phyloP scores from a whole-genome alignment of 1,140 invertebrate genomes.

The Drosophila jambulina region DNA sequence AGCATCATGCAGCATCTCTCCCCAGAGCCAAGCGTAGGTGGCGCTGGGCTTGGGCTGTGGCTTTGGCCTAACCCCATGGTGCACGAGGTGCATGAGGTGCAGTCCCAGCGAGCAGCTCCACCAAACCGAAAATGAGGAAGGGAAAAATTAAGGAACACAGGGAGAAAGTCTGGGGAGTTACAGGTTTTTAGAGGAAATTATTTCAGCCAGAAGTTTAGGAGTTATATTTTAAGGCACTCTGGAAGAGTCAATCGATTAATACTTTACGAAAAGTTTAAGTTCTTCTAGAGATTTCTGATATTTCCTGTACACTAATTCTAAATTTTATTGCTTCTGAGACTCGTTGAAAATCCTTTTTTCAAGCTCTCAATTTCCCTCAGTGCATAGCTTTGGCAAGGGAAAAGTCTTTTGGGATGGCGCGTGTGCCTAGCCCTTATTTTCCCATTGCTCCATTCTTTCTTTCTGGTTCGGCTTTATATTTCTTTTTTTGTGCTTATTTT shows the following conservation, averaged over 20 bases:
- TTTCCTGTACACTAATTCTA: not conserved
- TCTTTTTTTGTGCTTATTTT: conserved; percentile 23
- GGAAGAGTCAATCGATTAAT: no score
- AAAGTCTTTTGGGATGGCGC: conserved; percentile 54
- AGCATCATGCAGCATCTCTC: conserved; percentile 17
- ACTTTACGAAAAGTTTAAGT: not conserved
- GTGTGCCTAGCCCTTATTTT: conserved; percentile 85
- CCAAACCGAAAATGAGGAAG: conserved; percentile 17
- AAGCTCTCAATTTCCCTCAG: not conserved
- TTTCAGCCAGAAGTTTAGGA: no score
- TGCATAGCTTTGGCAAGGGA: conserved; percentile 25
- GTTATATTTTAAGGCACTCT: rapidly evolving
- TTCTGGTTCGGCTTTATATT: conserved; percentile 18
- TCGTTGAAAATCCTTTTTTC: not conserved
- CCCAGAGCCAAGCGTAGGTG: conserved; percentile 66
- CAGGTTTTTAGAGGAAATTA: not conserved
- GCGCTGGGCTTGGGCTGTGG: conserved; percentile 71
- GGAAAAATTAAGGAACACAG: conserved; percentile 14
- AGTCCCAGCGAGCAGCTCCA: conserved; percentile 15
- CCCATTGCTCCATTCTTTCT: conserved; percentile 48
- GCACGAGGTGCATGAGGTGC: conserved; percentile 49
- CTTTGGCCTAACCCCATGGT: conserved; percentile 47
- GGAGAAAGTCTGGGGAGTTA: not conserved
- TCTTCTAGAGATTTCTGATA: rapidly evolving
- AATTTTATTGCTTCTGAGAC: no score